Evolutionary conservation across 2,797 vertebrate species (phyloP), one percentile per base, ranked within the genome.

Genomic region (Otolemur crassicaudatus): DNA sequence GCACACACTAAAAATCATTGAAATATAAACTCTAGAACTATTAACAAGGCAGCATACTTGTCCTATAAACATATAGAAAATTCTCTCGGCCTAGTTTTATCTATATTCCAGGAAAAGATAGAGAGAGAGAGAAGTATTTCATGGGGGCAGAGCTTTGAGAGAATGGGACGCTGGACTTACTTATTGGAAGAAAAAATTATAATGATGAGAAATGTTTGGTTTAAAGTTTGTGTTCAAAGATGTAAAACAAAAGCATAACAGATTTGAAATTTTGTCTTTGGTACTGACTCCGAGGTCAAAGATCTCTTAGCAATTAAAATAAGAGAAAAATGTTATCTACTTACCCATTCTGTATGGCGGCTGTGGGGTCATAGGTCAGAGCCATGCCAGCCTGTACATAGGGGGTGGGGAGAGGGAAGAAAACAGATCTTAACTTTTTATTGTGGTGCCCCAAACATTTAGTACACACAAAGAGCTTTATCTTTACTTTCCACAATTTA

Each of bases 311-410:
- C 85, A 96, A 95, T 75, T 12, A 3, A 82, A 90, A 69, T 40
- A 95, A 95, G 43, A 97, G 75, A 97, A 97, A 97, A 97, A 98
- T 80, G 87, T 77, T 91, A 86, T 95, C 72, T 98, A 98, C 99
- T 99, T 99, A 99, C 99, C 99, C 99, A 95, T 99, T 99, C 99
- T 99, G 99, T 99, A 99, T 99, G 98, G 99, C 99, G 97, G 99
- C 99, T 97, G 99, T 98, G 87, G 99, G 99, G 98, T 99, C 99
- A 2, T 99, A 99, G 97, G 99, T 99, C 99, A 99, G 98, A 98
- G 99, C 99, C 99, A 99, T 99, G 98, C 99, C 99, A 98, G 99
- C 99, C 99, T 99, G 99, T 87, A 99, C 63, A 97, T 37, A 97
- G 93, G 95, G 94, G 72, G 84, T 72, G 31, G 94, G 72, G 86